phyloP scores from a whole-genome alignment of 2,113 vertebrate genomes.

The Myotis lucifugus region DNA sequence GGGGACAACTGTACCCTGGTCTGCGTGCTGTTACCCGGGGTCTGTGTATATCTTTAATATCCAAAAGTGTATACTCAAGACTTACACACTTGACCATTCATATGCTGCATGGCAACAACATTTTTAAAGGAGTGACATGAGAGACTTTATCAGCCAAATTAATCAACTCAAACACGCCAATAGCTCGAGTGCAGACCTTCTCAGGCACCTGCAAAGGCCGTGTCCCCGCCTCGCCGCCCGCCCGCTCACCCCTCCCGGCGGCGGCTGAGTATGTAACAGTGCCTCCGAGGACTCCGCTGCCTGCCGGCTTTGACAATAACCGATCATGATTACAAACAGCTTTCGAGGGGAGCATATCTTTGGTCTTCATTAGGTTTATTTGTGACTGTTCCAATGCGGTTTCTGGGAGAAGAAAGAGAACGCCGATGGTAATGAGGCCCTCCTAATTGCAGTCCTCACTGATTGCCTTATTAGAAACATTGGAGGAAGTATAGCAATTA shows the following conservation, averaged over 20 bases:
- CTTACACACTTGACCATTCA: background rate
- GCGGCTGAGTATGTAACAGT: background rate
- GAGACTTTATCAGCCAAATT: background rate
- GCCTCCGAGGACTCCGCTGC: slow-evolving; percentile 10
- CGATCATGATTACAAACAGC: slow-evolving; percentile 56
- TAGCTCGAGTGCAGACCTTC: background rate
- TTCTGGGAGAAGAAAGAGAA: slow-evolving; percentile 72
- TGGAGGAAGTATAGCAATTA: slow-evolving; percentile 78
- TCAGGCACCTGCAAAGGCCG: background rate
- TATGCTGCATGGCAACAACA: background rate
- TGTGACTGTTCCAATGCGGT: slow-evolving; percentile 61
- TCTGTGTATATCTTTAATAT: background rate
- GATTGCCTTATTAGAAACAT: slow-evolving; percentile 83
- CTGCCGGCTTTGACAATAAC: slow-evolving; percentile 54
- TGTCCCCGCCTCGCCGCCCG: too few relatives aligned
- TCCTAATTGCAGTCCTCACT: slow-evolving; percentile 81
- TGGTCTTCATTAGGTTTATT: slow-evolving; percentile 66
- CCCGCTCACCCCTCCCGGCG: too few relatives aligned
- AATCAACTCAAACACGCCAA: background rate
- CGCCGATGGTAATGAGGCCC: slow-evolving; percentile 82
- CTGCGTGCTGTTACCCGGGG: background rate
- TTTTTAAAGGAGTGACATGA: background rate
- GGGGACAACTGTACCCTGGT: background rate
- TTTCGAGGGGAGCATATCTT: background rate
- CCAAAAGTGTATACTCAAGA: background rate